phyloP scores from a whole-genome alignment of 2,888 invertebrate species.

The Ophion ellenae region DNA sequence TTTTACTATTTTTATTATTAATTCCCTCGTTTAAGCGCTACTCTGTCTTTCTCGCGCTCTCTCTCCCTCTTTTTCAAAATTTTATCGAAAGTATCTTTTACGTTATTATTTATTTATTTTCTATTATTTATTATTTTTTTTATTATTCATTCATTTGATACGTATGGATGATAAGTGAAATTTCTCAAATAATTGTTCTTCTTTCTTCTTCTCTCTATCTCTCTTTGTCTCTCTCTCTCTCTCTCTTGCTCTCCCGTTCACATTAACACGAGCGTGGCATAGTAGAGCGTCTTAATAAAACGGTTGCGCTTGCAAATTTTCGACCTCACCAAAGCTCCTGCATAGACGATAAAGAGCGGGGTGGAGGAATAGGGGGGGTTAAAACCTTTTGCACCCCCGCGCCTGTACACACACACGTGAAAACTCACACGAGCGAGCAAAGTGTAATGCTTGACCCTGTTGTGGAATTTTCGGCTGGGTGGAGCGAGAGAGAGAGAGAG shows the following conservation, averaged over 20 bases:
- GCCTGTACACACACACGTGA: neutral
- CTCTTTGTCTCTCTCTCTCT: neutral
- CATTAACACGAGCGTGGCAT: conserved; percentile 47
- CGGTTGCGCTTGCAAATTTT: conserved; percentile 39
- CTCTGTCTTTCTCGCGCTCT: too few species aligned
- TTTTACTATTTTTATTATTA: too few species aligned
- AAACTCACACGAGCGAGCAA: conserved; percentile 19
- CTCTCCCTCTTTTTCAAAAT: neutral
- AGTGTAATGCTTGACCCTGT: conserved; percentile 45
- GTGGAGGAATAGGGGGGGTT: neutral
- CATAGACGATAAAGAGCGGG: neutral
- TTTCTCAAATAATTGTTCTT: too few species aligned
- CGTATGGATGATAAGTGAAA: neutral
- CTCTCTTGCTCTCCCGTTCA: conserved; percentile 8
- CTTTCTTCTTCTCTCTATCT: conserved; percentile 1
- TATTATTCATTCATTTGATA: too few species aligned
- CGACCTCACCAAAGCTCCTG: conserved; percentile 27
- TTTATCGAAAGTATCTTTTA: too few species aligned
- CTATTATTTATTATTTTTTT: too few species aligned
- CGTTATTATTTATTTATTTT: too few species aligned
- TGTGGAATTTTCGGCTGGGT: conserved; percentile 24
- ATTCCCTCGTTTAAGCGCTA: too few species aligned
- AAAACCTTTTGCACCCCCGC: conserved; percentile 32
- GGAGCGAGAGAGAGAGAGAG: neutral
- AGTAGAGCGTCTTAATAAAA: conserved; percentile 52